A percentile compares a stretch with the other conserved stretches of the same genome.
Conservation (phyloP, 2,797 vertebrate genomes). For the Artibeus lituratus region DNA sequence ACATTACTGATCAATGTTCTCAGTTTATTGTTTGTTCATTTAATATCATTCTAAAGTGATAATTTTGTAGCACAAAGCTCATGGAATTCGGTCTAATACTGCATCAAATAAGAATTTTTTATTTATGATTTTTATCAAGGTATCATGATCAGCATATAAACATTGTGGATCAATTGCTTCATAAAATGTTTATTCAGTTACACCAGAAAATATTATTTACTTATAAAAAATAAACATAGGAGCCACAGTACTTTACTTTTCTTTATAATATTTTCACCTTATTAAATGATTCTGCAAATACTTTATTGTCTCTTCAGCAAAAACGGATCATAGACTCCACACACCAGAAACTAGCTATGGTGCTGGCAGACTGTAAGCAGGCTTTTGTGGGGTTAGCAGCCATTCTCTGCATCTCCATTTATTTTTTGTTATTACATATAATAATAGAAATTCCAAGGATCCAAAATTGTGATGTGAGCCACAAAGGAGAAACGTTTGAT, state of each 20-base stretch:
- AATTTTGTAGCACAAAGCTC: background rate
- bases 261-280: background rate
- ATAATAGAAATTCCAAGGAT: background rate
- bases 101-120: background rate
- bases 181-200: background rate
- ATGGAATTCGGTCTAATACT: background rate
- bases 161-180: background rate
- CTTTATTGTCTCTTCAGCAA: background rate
- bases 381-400: fast-evolving
- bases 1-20: background rate
- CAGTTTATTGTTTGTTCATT: background rate
- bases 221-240: background rate
- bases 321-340: background rate
- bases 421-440: background rate
- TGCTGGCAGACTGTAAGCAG: background rate
- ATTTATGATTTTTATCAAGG: background rate
- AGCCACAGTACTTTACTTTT: background rate
- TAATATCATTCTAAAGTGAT: background rate
- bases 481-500: background rate
- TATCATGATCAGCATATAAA: background rate
- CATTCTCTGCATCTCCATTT: background rate
- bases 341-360: background rate
- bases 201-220: background rate
- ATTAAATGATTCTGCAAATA: background rate
- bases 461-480: background rate